phyloP scores from a whole-genome alignment of 53 echinoderm and acorn worm genomes.

The Astropecten irregularis region DNA sequence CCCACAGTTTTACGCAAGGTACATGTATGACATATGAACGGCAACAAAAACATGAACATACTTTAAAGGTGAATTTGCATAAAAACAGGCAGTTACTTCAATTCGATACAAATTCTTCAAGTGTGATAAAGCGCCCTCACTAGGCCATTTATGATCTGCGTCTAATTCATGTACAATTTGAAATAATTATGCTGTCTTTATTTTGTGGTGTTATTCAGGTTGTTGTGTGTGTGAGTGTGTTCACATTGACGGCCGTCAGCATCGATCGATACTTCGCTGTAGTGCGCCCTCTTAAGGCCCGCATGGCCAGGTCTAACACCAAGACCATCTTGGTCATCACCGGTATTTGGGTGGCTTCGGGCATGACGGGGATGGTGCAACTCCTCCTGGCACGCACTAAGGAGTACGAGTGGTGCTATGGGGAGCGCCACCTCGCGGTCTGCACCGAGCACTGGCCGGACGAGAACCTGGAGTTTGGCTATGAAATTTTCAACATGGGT shows the following conservation, averaged over 20 bases:
- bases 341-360: conserved; percentile 71
- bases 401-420: conserved; percentile 53
- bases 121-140: no score
- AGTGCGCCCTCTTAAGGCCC: conserved; percentile 76
- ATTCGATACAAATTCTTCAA: no score
- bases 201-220: no score
- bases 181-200: no score
- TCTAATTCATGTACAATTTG: no score
- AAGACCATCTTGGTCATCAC: conserved; percentile 67
- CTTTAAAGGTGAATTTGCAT: no score
- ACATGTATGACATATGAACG: no score
- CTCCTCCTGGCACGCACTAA: conserved; percentile 62
- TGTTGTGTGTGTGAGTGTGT: conserved; percentile 66
- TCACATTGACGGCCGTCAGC: conserved; percentile 82
- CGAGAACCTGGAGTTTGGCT: conserved; percentile 64
- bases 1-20: no score
- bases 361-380: conserved; percentile 71
- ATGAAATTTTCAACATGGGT: conserved; percentile 65
- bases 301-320: conserved; percentile 71
- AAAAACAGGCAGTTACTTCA: no score
- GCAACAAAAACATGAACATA: no score
- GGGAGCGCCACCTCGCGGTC: conserved; percentile 58
- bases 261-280: conserved; percentile 92
- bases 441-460: conserved; percentile 77
- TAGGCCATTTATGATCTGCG: no score